Evolutionary conservation across 2,113 vertebrate genomes (phyloP).

Genomic region (Charadrius vociferus): DNA sequence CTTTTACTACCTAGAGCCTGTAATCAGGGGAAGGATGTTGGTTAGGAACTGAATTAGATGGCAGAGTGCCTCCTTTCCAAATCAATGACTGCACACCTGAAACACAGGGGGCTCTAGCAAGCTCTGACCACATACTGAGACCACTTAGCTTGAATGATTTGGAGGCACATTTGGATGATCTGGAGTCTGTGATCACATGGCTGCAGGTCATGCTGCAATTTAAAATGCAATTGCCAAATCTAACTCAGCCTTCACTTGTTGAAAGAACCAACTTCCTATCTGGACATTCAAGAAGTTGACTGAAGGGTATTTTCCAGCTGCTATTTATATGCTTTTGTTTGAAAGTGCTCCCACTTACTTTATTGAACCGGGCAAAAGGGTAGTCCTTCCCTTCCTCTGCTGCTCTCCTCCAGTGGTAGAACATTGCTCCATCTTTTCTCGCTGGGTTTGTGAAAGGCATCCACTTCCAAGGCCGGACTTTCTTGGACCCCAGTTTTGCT

Average conservation of each 20-base stretch:
- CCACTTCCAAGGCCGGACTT: conserved; percentile 98
- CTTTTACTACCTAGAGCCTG: neutral
- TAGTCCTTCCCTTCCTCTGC: conserved; percentile 98
- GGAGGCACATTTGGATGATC: neutral
- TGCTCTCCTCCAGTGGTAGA: conserved; percentile 96
- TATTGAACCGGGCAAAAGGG: conserved; percentile 97
- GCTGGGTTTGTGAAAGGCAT: conserved; percentile 98
- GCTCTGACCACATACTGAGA: neutral
- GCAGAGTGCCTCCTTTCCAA: neutral
- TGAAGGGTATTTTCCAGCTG: conserved; percentile 4
- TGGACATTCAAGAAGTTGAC: neutral
- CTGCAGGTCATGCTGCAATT: neutral
- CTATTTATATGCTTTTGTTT: neutral
- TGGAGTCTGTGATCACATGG: neutral
- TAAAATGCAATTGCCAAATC: neutral
- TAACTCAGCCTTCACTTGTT: neutral
- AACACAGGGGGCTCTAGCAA: neutral
- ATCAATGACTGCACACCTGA: neutral
- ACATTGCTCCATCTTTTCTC: conserved; percentile 93
- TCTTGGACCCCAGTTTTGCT: conserved; percentile 96
- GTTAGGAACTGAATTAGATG: neutral
- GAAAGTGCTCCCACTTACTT: conserved; percentile 76
- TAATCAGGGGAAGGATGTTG: neutral
- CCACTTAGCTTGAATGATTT: neutral
- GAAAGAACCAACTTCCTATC: neutral